Evolutionary conservation across 2,113 vertebrate species (phyloP).

Genomic region (Anhinga rufa): DNA sequence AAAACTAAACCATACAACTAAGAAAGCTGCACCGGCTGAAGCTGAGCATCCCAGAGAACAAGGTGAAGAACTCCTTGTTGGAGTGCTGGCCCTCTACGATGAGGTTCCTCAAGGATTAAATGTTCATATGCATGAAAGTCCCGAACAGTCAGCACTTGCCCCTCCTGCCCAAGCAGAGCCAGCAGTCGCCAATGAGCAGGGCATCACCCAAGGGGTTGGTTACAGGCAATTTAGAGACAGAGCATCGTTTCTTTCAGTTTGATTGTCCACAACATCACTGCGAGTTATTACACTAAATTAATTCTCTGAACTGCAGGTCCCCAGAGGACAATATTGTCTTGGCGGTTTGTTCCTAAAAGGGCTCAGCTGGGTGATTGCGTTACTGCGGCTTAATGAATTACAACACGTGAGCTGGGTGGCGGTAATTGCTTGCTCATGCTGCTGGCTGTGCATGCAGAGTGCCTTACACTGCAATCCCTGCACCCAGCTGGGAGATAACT

Average conservation of each 20-base stretch:
- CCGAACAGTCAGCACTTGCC: not conserved
- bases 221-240: not conserved
- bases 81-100: rapidly evolving
- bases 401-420: rapidly evolving
- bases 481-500: not conserved
- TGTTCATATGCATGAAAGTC: rapidly evolving
- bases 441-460: not conserved
- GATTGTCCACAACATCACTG: not conserved
- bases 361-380: constrained; percentile 3
- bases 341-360: not conserved
- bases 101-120: not conserved
- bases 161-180: not conserved
- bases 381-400: not conserved
- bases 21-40: not conserved
- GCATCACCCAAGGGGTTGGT: not conserved
- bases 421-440: rapidly evolving
- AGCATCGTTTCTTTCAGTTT: not conserved
- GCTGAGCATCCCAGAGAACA: not conserved
- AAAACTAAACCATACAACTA: not conserved
- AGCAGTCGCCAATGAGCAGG: rapidly evolving
- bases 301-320: not conserved
- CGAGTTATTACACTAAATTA: not conserved
- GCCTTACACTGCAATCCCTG: not conserved
- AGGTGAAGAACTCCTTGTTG: not conserved
- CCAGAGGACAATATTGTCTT: not conserved